Percentiles rank a stretch among this genome's conserved stretches.
Evolutionary conservation across 2,888 invertebrate species (phyloP).

Genomic region (Limnephilus lunatus): DNA sequence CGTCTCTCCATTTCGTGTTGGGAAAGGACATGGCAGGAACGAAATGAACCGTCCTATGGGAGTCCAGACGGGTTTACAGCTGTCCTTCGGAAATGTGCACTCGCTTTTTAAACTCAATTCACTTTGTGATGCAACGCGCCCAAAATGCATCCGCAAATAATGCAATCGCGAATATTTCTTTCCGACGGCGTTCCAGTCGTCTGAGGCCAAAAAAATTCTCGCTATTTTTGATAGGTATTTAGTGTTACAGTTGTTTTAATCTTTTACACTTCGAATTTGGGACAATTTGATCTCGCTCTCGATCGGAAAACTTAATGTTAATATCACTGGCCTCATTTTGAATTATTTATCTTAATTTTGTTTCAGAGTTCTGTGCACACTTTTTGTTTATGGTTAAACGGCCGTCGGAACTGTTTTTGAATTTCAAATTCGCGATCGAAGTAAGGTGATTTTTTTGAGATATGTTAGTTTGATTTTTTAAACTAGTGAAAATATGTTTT

Average conservation of each 20-base stretch:
- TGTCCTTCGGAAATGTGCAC: constrained; percentile 48
- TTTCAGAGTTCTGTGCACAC: not conserved
- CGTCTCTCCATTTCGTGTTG: constrained; percentile 53
- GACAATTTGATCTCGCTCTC: constrained; percentile 10
- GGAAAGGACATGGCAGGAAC: constrained; percentile 57
- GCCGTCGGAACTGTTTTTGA: constrained; percentile 28
- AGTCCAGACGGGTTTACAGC: constrained; percentile 6
- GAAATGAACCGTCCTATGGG: constrained; percentile 14
- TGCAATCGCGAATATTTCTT: constrained; percentile 18
- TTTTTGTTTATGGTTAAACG: constrained; percentile 21
- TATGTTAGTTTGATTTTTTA: constrained; percentile 43
- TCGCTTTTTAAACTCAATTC: constrained; percentile 35
- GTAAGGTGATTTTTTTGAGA: constrained; percentile 15
- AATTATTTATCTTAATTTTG: constrained; percentile 3
- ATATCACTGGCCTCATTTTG: constrained; percentile 37
- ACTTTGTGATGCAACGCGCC: constrained; percentile 43
- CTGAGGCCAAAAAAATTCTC: constrained; percentile 19
- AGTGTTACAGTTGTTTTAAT: not conserved
- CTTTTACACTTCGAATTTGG: not conserved
- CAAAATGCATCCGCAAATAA: constrained; percentile 36
- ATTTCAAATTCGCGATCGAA: constrained; percentile 17
- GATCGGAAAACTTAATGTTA: constrained; percentile 16
- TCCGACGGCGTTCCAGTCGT: constrained; percentile 24
- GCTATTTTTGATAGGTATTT: constrained; percentile 17
- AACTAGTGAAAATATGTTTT: constrained; percentile 45